Evolutionary conservation across 2,113 vertebrate genomes (phyloP).

Genomic region (Phalacrocorax carbo): DNA sequence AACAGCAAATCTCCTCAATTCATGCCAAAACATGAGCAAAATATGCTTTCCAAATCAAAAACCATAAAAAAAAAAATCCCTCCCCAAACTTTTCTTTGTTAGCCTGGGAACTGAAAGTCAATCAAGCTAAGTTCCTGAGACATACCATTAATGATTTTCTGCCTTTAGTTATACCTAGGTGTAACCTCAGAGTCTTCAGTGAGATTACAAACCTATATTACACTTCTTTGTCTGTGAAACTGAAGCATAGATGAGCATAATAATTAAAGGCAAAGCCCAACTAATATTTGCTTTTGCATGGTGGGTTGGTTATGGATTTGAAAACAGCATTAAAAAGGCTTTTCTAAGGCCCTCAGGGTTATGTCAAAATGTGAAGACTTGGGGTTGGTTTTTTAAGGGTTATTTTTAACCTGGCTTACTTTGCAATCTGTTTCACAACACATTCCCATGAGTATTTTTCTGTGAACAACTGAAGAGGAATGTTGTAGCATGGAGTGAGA

Average conservation of each 20-base stretch:
- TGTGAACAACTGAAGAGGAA: background rate
- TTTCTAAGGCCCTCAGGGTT: background rate
- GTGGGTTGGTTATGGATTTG: background rate
- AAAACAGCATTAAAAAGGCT: background rate
- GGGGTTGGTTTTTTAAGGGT: background rate
- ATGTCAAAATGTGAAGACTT: background rate
- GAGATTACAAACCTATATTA: background rate
- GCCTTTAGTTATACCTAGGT: background rate
- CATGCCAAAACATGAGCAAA: background rate
- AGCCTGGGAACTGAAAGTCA: background rate
- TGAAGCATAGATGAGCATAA: background rate
- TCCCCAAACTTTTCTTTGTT: background rate
- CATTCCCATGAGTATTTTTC: background rate
- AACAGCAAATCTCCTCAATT: background rate
- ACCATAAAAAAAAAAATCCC: background rate
- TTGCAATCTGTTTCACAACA: background rate
- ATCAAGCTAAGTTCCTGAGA: background rate
- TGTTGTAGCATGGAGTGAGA: background rate
- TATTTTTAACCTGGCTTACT: slow-evolving; percentile 3
- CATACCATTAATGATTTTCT: background rate
- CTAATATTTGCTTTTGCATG: background rate
- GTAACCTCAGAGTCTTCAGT: background rate
- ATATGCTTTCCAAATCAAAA: background rate
- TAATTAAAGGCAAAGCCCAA: background rate
- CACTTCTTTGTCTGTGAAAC: background rate